Conservation (phyloP, 2,888 invertebrate species). For the Teleogryllus oceanicus region DNA sequence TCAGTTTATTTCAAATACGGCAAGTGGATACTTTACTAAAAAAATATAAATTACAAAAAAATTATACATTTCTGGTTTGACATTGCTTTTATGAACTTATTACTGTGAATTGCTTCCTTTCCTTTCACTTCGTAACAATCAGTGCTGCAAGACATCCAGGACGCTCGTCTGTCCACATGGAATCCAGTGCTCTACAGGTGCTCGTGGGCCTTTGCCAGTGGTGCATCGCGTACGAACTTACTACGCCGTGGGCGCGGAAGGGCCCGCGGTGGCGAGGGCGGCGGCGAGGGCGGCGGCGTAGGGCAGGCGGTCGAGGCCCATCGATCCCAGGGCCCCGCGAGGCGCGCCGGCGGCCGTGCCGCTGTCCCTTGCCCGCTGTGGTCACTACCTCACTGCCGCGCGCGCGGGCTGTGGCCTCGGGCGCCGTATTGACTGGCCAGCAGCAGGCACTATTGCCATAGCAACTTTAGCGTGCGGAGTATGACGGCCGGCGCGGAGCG, state of each 20-base stretch:
- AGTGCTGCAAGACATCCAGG: too few species aligned
- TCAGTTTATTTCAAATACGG: too few species aligned
- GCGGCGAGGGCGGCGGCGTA: neutral
- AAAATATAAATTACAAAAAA: too few species aligned
- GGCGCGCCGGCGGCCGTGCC: neutral
- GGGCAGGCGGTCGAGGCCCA: neutral
- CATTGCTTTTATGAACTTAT: too few species aligned
- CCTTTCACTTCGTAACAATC: too few species aligned
- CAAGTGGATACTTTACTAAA: too few species aligned
- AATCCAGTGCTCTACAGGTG: neutral
- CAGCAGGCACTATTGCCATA: neutral
- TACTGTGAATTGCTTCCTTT: too few species aligned
- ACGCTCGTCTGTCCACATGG: too few species aligned
- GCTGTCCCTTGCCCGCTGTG: neutral
- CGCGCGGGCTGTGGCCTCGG: neutral
- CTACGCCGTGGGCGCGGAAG: neutral
- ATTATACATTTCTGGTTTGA: too few species aligned
- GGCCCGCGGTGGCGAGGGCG: neutral
- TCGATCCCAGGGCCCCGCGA: neutral
- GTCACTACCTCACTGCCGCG: neutral
- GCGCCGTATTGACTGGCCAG: neutral
- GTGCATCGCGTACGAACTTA: neutral
- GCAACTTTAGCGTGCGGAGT: neutral
- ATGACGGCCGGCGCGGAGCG: neutral
- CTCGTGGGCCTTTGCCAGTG: neutral